Percentiles rank a stretch among this genome's conserved stretches.
Evolutionary conservation across 2,888 invertebrate genomes (phyloP).

Genomic region (Drosophila paracracens): DNA sequence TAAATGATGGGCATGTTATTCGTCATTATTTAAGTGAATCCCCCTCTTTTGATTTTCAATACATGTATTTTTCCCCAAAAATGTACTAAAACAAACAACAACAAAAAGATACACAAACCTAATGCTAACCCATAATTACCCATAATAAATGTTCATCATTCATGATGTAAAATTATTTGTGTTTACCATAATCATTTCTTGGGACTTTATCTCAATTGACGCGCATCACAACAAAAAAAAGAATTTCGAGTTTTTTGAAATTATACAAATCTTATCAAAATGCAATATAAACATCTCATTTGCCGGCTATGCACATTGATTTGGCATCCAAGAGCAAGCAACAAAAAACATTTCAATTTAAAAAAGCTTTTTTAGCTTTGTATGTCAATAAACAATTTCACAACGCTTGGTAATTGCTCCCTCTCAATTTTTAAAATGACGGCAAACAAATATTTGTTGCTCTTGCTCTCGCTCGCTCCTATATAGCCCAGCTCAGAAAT

Average conservation of each 20-base stretch:
- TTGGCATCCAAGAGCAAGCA: constrained; percentile 9
- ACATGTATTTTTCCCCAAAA: constrained; percentile 62
- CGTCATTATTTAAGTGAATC: constrained; percentile 74
- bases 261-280: constrained; percentile 19
- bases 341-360: neutral
- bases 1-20: constrained; percentile 82
- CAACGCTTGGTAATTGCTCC: constrained; percentile 55
- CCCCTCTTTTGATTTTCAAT: constrained; percentile 48
- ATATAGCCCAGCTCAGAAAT: neutral
- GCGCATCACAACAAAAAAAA: neutral
- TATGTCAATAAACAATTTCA: constrained; percentile 58
- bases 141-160: constrained; percentile 64
- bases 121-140: constrained; percentile 63
- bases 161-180: constrained; percentile 58
- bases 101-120: constrained; percentile 27
- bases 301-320: neutral
- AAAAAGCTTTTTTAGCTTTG: constrained; percentile 30
- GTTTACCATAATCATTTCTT: neutral
- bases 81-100: constrained; percentile 53
- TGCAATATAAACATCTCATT: neutral
- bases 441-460: constrained; percentile 23
- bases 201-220: constrained; percentile 2
- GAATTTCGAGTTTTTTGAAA: constrained; percentile 34
- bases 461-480: constrained; percentile 3
- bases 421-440: constrained; percentile 33